These are phyloP conservation scores for Triplophysa dalaica DNA, from an alignment of 2,113 vertebrate genomes.

Conservation along the genomic window DNA sequence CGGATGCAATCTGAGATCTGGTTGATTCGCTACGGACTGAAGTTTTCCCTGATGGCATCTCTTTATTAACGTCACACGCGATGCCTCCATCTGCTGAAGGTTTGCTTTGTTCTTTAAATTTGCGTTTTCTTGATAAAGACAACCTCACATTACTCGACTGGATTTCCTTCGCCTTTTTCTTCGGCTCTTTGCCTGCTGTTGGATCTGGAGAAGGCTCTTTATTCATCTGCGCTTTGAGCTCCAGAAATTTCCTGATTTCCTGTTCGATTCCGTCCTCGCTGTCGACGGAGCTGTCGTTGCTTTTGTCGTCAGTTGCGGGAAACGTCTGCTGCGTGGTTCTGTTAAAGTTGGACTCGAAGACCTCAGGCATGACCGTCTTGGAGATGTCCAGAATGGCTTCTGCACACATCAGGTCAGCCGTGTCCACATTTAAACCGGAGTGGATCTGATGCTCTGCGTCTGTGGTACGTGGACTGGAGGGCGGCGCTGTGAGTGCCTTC, in stretches of 20 bases:
- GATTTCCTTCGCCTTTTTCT: conserved; percentile 48
- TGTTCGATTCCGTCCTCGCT: conserved; percentile 95
- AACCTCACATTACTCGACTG: conserved; percentile 66
- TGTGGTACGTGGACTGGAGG: conserved; percentile 53
- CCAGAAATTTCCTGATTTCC: conserved; percentile 89
- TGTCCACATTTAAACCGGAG: conserved; percentile 75
- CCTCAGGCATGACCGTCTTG: conserved; percentile 85
- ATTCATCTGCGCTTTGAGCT: conserved; percentile 85
- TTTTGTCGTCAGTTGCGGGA: conserved; percentile 59
- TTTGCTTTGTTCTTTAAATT: conserved; percentile 57
- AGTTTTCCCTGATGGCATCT: conserved; percentile 40
- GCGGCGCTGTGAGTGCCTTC: conserved; percentile 59
- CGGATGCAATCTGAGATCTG: background rate
- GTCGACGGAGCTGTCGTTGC: conserved; percentile 84
- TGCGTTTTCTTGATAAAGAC: conserved; percentile 72
- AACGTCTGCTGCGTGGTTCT: conserved; percentile 51
- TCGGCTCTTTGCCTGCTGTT: conserved; percentile 35
- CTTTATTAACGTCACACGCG: conserved; percentile 37
- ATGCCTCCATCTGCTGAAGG: conserved; percentile 14
- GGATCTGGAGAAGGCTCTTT: conserved; percentile 52
- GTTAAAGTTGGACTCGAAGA: conserved; percentile 62
- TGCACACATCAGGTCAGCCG: conserved; percentile 91
- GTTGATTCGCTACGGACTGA: conserved; percentile 39
- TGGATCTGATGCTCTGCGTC: conserved; percentile 51
- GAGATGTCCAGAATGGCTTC: conserved; percentile 98